These are phyloP conservation scores for Drosophila bunnanda DNA, from an alignment of 2,888 invertebrate genomes.

Conservation along the genomic window DNA sequence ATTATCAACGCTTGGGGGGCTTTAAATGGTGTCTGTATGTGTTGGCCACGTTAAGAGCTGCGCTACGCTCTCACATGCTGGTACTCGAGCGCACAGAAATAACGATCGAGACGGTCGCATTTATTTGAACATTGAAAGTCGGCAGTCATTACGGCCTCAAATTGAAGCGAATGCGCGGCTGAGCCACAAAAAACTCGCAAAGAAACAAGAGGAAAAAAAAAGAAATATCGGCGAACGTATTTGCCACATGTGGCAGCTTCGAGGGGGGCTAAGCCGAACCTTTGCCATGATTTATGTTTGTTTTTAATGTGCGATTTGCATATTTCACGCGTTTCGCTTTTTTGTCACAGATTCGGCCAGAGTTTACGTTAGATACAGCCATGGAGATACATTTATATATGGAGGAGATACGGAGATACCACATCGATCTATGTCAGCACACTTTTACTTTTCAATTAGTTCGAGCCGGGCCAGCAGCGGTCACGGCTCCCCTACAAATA, in stretches of 20 bases:
- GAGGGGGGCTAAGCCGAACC: conserved; percentile 36
- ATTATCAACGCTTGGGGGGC: conserved; percentile 73
- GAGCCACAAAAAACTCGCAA: conserved; percentile 28
- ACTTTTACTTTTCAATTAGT: conserved; percentile 65
- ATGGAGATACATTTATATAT: conserved; percentile 15
- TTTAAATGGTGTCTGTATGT: conserved; percentile 61
- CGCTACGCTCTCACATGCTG: conserved; percentile 48
- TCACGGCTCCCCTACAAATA: conserved; percentile 33
- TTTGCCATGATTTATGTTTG: conserved; percentile 69
- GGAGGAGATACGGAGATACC: conserved; percentile 24
- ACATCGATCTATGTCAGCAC: conserved; percentile 59
- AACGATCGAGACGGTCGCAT: conserved; percentile 65
- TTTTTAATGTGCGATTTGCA: conserved; percentile 75
- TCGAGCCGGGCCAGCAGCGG: conserved; percentile 46
- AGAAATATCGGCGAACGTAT: conserved; percentile 28
- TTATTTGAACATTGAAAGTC: conserved; percentile 78
- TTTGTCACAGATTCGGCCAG: conserved; percentile 45
- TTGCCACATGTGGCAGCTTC: conserved; percentile 72
- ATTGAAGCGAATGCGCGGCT: conserved; percentile 69
- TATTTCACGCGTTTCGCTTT: conserved; percentile 74
- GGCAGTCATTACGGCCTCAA: conserved; percentile 75
- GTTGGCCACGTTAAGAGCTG: conserved; percentile 71
- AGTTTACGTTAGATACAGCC: conserved; percentile 30
- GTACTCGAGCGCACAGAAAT: conserved; percentile 23
- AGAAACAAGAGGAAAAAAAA: neutral